Percentiles rank a stretch among this genome's conserved stretches.
Conservation (phyloP, 1,140 invertebrate genomes). For the Drosophila elegans region DNA sequence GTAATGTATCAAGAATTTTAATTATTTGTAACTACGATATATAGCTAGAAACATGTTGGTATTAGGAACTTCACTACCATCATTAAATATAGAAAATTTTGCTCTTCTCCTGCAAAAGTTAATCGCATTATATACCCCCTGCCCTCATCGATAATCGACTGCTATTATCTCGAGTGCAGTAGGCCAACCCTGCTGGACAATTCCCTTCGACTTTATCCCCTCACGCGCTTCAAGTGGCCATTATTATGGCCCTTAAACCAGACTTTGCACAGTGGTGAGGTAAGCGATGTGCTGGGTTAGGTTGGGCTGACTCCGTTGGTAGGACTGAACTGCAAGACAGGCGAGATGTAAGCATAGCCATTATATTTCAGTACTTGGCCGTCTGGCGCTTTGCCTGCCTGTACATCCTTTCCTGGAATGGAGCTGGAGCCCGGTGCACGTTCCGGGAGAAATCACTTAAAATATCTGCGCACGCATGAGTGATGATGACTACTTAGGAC, state of each 20-base stretch:
- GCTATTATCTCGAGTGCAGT: conserved; percentile 14
- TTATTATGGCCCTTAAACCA: conserved; percentile 41
- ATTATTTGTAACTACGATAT: neutral
- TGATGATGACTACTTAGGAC: conserved; percentile 65
- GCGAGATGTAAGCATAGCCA: conserved; percentile 24
- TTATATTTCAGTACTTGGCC: conserved; percentile 32
- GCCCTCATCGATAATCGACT: conserved; percentile 19
- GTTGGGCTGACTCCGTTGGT: neutral
- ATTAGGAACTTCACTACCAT: neutral
- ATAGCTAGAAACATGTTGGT: neutral
- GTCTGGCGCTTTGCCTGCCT: neutral
- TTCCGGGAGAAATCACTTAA: conserved; percentile 75
- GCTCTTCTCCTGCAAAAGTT: neutral
- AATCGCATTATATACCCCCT: conserved; percentile 4
- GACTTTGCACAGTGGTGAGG: conserved; percentile 1
- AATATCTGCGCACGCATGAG: conserved; percentile 81
- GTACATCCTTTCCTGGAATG: neutral
- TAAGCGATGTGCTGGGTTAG: conserved; percentile 1
- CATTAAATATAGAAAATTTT: neutral
- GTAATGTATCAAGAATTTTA: neutral
- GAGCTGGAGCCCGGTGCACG: conserved; percentile 46
- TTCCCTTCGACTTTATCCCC: conserved; percentile 16
- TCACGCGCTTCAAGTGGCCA: conserved; percentile 36
- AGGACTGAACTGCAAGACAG: neutral
- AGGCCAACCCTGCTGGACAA: conserved; percentile 14